Evolutionary conservation across 2,888 invertebrate species (phyloP).

Genomic region (Rhorus exstirpatorius): DNA sequence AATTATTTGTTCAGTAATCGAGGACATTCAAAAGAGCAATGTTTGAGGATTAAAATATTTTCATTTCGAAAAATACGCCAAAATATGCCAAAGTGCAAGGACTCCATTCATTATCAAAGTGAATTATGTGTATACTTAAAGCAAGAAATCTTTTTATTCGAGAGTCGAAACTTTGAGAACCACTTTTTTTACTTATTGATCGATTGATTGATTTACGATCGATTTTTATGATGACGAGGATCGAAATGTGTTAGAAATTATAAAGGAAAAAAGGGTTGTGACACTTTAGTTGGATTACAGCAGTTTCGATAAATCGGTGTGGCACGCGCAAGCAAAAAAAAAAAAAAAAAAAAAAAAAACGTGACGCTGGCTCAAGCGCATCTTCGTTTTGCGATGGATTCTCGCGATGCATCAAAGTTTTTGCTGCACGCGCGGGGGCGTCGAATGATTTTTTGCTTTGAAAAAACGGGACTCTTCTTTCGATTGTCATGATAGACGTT

Average conservation of each 20-base stretch:
- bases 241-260: conserved; percentile 48
- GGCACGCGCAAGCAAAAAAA: conserved; percentile 23
- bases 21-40: too few species aligned
- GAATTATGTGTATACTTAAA: too few species aligned
- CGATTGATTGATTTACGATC: conserved; percentile 64
- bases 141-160: too few species aligned
- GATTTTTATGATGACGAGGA: conserved; percentile 70
- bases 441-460: conserved; percentile 71
- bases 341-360: too few species aligned
- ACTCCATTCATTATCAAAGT: too few species aligned
- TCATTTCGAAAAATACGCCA: too few species aligned
- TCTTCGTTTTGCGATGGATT: background rate
- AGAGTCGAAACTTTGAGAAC: too few species aligned
- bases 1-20: too few species aligned
- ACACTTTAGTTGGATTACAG: background rate
- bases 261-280: conserved; percentile 27
- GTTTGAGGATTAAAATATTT: too few species aligned
- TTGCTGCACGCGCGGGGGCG: conserved; percentile 50
- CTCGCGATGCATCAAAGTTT: conserved; percentile 11
- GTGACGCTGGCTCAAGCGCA: conserved; percentile 26
- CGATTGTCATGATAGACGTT: background rate
- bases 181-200: conserved; percentile 20
- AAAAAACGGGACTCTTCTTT: conserved; percentile 58
- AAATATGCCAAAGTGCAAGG: too few species aligned
- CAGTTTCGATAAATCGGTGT: background rate